These are phyloP conservation scores for Andrena trimmerana DNA, from an alignment of 2,888 invertebrate genomes.

Conservation along the genomic window DNA sequence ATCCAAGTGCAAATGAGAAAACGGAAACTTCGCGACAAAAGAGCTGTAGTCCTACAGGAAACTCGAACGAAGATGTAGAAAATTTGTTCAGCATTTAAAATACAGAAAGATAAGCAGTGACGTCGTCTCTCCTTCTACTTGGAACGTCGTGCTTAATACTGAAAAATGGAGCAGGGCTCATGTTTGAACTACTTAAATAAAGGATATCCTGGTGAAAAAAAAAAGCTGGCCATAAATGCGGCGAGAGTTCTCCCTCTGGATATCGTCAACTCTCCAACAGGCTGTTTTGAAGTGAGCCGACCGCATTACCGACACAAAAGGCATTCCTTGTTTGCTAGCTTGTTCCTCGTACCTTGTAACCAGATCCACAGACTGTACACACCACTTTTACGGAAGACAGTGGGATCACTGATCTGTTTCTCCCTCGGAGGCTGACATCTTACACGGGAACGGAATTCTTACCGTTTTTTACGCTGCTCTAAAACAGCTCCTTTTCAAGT, in stretches of 20 bases:
- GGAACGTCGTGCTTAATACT: not conserved
- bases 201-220: slow-evolving; percentile 9
- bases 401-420: slow-evolving; percentile 46
- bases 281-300: slow-evolving; percentile 45
- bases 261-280: slow-evolving; percentile 55
- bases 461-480: not conserved
- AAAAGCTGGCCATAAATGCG: slow-evolving; percentile 17
- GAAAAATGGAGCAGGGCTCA: not conserved
- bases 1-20: not conserved
- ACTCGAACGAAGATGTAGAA: not conserved
- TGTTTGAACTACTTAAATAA: slow-evolving; percentile 10
- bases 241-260: slow-evolving; percentile 50
- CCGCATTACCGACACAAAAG: slow-evolving; percentile 45
- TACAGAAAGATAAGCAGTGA: not conserved
- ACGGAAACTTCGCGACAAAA: not conserved
- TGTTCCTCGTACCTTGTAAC: slow-evolving; percentile 54
- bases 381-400: slow-evolving; percentile 61
- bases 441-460: slow-evolving; percentile 18
- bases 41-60: not conserved
- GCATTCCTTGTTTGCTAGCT: slow-evolving; percentile 62
- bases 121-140: not conserved
- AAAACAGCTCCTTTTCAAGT: not conserved
- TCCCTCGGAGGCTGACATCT: slow-evolving; percentile 31
- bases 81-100: not conserved
- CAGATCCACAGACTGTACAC: slow-evolving; percentile 56